Conservation (phyloP, 1,140 invertebrate species). For the Phymastichus coffea region DNA sequence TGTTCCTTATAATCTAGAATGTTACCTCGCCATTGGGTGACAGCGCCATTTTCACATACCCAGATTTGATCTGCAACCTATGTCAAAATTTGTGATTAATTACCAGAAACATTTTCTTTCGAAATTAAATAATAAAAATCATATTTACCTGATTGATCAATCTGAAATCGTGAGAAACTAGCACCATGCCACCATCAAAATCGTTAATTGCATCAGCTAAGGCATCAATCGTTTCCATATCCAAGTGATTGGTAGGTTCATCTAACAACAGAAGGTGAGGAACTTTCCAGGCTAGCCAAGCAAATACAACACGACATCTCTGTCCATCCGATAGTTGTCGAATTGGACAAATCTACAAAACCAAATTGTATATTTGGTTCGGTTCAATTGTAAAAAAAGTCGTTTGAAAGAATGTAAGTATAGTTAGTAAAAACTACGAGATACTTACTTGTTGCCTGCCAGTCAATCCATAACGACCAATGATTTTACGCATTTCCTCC, state of each 20-base stretch:
- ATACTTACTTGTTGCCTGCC: conserved; percentile 86
- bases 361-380: too few species aligned
- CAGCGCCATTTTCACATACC: conserved; percentile 95
- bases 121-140: too few species aligned
- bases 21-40: conserved; percentile 96
- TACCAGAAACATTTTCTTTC: too few species aligned
- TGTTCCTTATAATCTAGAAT: conserved; percentile 96
- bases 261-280: conserved; percentile 93
- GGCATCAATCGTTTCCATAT: conserved; percentile 99
- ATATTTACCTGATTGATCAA: conserved; percentile 90
- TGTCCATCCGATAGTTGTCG: conserved; percentile 97
- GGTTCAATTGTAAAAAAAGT: too few species aligned
- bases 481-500: conserved; percentile 99
- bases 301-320: conserved; percentile 97
- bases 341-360: conserved; percentile 86
- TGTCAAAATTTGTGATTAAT: conserved; percentile 14
- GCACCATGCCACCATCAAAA: conserved; percentile 96
- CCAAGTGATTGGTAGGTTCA: conserved; percentile 99
- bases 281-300: conserved; percentile 92
- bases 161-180: conserved; percentile 97
- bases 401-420: neutral
- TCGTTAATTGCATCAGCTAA: conserved; percentile 96
- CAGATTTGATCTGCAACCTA: conserved; percentile 99
- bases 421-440: neutral
- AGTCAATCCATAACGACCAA: conserved; percentile 95